phyloP scores from a whole-genome alignment of 30 jellyfish, hydroid and myxozoan species.

The Turritopsis rubra region DNA sequence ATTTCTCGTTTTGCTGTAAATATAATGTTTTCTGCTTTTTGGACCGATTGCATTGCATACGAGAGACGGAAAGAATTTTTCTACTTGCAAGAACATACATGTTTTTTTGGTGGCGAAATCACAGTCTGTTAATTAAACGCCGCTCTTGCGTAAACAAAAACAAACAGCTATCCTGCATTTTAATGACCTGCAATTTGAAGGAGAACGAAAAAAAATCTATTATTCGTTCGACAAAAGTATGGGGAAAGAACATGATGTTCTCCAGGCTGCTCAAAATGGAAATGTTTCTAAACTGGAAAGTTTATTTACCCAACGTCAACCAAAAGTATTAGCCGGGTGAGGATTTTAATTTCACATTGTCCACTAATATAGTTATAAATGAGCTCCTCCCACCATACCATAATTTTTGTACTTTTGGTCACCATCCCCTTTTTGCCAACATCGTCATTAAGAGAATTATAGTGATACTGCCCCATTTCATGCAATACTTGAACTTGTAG shows the following conservation, averaged over 20 bases:
- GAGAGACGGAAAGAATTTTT: too few species aligned
- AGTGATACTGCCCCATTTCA: too few species aligned
- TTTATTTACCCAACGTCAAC: constrained; percentile 29
- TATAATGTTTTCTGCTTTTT: too few species aligned
- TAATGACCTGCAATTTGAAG: neutral
- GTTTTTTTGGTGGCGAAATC: too few species aligned
- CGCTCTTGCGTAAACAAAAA: neutral
- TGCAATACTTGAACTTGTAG: too few species aligned
- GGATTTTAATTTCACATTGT: neutral
- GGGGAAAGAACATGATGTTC: constrained; percentile 84
- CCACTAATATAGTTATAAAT: neutral
- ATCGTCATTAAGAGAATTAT: neutral
- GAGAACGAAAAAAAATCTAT: neutral
- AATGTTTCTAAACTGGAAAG: constrained; percentile 62
- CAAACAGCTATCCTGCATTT: neutral
- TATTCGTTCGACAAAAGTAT: neutral
- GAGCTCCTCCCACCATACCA: neutral
- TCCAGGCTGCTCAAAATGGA: constrained; percentile 80
- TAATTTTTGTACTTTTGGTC: neutral
- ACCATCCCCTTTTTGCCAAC: neutral
- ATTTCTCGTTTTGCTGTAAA: too few species aligned
- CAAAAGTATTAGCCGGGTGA: constrained; percentile 16
- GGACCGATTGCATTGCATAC: too few species aligned
- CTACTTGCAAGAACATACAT: too few species aligned
- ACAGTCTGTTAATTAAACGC: too few species aligned